Base-by-base conservation (phyloP, 2,888 invertebrate species). In the Clostera curtula region DNA sequence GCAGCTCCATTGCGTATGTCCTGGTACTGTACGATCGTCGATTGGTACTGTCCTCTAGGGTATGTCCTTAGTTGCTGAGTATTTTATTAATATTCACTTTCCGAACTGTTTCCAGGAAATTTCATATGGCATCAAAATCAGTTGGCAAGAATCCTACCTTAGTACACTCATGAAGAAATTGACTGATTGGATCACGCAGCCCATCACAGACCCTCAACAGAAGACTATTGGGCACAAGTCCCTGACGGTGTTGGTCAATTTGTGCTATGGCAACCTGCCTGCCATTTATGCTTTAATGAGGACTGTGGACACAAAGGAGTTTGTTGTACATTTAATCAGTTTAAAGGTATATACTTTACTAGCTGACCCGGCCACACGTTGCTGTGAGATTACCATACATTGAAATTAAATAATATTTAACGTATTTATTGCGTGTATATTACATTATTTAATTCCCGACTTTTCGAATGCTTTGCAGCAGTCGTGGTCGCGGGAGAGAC, bases 101-200 rank as follows among this genome's bases (percentile, higher is more conserved):
- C 23, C 19, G n/a, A 25, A 17, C 22, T 14, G 22, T 24, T 73
- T 77, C 17, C 72, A 92, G 86, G 91, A 92, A 54, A 79, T 93
- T 32, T 91, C 93, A 0, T 92, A 92, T 47, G 93, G 93, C 13
- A 90, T 93, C 9, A 89, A 88, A 58, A 91, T 93, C 12, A 88
- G 87, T 4, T 93, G 93, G 92, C 92, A 92, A 60, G 92, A 93
- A 51, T 90, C 92, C 0, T 90, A 93, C 60, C 73, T 93, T 19
- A 71, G 88, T 0, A 84, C 87, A 35, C 70, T 93, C 5, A 87
- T 93, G 65, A 86, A 88, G 29, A 88, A 86, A 10, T 66, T 93
- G 1, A 88, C 90, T 0, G 86, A 88, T 13, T 90, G 90, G 86
- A 86, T 92, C 24, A 71, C 66, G 0, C 67, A 70, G 18, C 83